phyloP scores from a whole-genome alignment of 2,888 invertebrate species.

The Nemotelus pantherinus region DNA sequence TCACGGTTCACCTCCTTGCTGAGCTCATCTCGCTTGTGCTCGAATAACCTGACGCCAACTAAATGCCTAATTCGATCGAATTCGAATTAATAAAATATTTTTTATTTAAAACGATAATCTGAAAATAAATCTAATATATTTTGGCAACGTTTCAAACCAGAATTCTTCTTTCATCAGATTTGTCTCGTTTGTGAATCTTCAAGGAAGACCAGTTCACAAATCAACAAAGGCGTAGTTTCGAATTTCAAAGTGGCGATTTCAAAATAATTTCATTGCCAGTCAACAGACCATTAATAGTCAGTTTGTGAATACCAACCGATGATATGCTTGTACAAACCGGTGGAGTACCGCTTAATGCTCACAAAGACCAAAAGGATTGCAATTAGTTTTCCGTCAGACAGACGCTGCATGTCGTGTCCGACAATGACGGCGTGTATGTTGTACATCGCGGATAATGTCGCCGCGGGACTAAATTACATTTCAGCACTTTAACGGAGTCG shows the following conservation, averaged over 20 bases:
- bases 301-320: neutral
- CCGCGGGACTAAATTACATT: constrained; percentile 52
- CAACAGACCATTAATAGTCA: constrained; percentile 17
- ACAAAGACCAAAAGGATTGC: constrained; percentile 14
- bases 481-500: constrained; percentile 53
- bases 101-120: no score
- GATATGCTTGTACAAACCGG: neutral
- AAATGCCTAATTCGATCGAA: no score
- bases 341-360: neutral
- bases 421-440: neutral
- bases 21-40: no score
- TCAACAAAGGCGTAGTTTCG: neutral
- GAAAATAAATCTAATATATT: no score
- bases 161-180: no score
- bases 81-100: no score
- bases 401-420: neutral
- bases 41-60: no score
- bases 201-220: no score
- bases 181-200: no score
- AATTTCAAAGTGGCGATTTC: constrained; percentile 5
- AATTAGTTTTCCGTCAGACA: constrained; percentile 29
- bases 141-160: no score
- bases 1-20: no score
- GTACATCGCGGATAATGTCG: constrained; percentile 1
- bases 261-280: neutral